Evolutionary conservation across 1,140 invertebrate genomes (phyloP).

Genomic region (Sitobion miscanthi): DNA sequence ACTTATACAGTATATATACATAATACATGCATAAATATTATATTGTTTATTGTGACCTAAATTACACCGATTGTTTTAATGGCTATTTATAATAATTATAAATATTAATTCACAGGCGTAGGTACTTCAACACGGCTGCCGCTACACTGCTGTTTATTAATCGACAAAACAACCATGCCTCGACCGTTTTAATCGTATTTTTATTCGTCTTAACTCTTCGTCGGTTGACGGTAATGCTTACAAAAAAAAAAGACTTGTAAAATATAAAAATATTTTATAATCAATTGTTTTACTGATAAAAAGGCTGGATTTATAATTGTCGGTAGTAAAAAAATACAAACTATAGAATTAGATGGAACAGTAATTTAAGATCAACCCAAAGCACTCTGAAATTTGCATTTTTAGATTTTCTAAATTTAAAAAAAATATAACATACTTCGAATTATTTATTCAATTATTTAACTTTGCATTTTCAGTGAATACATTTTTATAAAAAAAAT

Average conservation of each 20-base stretch:
- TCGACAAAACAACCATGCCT: background rate
- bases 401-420: background rate
- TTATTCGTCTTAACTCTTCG: background rate
- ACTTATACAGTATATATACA: background rate
- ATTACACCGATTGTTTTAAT: background rate
- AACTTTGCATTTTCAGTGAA: background rate
- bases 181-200: background rate
- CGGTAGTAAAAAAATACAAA: background rate
- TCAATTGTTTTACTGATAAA: background rate
- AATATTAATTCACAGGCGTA: background rate
- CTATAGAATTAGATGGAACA: background rate
- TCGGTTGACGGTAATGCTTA: background rate
- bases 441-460: background rate
- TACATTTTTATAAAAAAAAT: background rate
- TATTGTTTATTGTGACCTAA: background rate
- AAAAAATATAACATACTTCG: background rate
- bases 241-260: background rate
- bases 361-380: background rate
- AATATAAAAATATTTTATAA: background rate
- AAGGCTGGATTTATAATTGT: background rate
- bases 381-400: background rate
- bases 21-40: background rate
- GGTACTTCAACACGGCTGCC: background rate
- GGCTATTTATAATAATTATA: background rate
- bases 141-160: background rate